Base-by-base conservation (phyloP, 2,797 vertebrate genomes). In the Neomorphus geoffroyi region DNA sequence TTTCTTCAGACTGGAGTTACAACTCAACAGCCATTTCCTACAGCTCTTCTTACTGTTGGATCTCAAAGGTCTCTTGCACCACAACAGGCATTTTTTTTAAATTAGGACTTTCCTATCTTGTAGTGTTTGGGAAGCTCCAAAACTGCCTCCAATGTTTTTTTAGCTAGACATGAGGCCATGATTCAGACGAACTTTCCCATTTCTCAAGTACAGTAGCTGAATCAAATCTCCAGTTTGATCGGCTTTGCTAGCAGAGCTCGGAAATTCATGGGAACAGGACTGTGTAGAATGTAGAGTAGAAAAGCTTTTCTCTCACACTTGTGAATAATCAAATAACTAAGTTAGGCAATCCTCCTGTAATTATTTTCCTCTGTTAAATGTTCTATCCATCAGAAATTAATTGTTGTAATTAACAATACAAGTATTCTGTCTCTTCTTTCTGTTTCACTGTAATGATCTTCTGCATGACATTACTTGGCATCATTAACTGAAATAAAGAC, bases 361-460 rank as follows among this genome's bases (percentile, higher is more conserved):
- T 95, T 94, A 96, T 92, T 96, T 96, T 91, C 84, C 94, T 92
- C 92, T 82, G 88, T 91, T 88, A 96, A 96, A 75, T 79, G 85
- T 86, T 94, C 95, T 70, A 91, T 48, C 85, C 33, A 93, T 91
- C 92, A 96, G 86, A 95, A 96, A 94, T 92, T 96, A 97, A 96
- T 96, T 93, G 82, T 95, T 88, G 80, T 92, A 87, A 96, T 96
- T 94, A 96, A 93, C 89, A 93, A 79, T 88, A 88, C 86, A 91
- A 72, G 39, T 78, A 91, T 88, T 96, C 79, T 91, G 46, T 62
- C 19, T 85, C 88, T 84, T 90, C 81, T 89, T 66, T 92, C 69
- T 39, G 0, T 96, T 82, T 94, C 91, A 95, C 30, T 67, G 56
- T 94, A 93, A 92, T 88, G 80, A 94, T 96, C 92, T 90, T 85